phyloP scores from a whole-genome alignment of 2,888 invertebrate species.

The Microplitis manilae region DNA sequence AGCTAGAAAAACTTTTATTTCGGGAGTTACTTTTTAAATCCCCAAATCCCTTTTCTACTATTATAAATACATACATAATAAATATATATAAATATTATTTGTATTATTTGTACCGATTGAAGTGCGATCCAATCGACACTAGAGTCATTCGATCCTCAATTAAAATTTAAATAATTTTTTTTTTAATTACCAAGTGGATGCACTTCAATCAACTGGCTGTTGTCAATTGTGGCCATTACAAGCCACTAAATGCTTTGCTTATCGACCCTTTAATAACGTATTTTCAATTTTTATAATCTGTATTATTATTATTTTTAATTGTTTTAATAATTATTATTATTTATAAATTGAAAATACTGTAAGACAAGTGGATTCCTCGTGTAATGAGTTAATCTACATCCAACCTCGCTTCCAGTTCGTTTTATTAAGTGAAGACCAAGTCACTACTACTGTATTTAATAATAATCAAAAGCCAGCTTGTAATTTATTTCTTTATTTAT shows the following conservation, averaged over 20 bases:
- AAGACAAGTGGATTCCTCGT: slow-evolving; percentile 41
- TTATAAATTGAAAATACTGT: slow-evolving; percentile 40
- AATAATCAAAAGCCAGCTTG: not conserved
- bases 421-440: slow-evolving; percentile 65
- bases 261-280: slow-evolving; percentile 50
- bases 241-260: slow-evolving; percentile 62
- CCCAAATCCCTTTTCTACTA: slow-evolving; percentile 29
- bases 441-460: slow-evolving; percentile 51
- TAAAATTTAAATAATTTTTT: not conserved
- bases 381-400: slow-evolving; percentile 57
- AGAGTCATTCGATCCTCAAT: not conserved
- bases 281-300: slow-evolving; percentile 53
- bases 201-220: slow-evolving; percentile 59
- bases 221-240: slow-evolving; percentile 53
- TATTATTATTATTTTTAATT: slow-evolving; percentile 25
- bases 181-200: slow-evolving; percentile 47
- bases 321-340: slow-evolving; percentile 15
- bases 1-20: slow-evolving; percentile 50
- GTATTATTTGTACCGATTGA: slow-evolving; percentile 35
- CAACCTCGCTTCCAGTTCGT: slow-evolving; percentile 68
- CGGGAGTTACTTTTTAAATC: slow-evolving; percentile 46
- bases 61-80: slow-evolving; percentile 20
- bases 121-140: slow-evolving; percentile 27
- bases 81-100: not conserved
- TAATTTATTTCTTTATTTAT: not conserved